A percentile compares a stretch with the other conserved stretches of the same genome.
Evolutionary conservation across 2,113 vertebrate genomes (phyloP).

Genomic region (Callospermophilus lateralis): DNA sequence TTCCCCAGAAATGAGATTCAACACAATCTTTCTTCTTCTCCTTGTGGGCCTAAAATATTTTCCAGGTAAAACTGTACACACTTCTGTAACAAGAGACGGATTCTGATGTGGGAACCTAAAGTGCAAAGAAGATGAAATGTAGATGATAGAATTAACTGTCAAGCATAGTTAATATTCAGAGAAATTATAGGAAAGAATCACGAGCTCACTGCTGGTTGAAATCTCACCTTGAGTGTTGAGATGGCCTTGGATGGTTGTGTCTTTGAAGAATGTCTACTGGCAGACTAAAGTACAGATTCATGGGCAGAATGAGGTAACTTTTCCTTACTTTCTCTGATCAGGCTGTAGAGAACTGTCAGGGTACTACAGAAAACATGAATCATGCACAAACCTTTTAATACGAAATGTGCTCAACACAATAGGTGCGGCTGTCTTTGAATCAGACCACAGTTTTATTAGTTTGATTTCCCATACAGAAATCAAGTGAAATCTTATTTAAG

Average conservation of each 20-base stretch:
- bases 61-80: neutral
- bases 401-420: neutral
- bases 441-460: neutral
- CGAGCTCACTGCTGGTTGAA: neutral
- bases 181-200: neutral
- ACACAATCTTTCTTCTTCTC: neutral
- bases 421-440: neutral
- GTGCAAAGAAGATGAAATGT: neutral
- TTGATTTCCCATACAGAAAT: neutral
- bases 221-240: neutral
- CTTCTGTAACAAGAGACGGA: neutral
- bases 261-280: neutral
- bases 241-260: neutral
- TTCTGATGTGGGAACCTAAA: neutral
- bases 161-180: neutral
- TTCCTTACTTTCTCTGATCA: neutral
- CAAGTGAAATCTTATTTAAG: neutral
- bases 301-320: neutral
- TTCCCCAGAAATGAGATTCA: neutral
- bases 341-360: neutral
- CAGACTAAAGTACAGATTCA: neutral
- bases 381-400: neutral
- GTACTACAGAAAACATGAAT: neutral
- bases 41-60: neutral
- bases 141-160: constrained; percentile 35